These are phyloP conservation scores for Atrina japonica DNA, from an alignment of 2,888 invertebrate species.

Conservation along the genomic window DNA sequence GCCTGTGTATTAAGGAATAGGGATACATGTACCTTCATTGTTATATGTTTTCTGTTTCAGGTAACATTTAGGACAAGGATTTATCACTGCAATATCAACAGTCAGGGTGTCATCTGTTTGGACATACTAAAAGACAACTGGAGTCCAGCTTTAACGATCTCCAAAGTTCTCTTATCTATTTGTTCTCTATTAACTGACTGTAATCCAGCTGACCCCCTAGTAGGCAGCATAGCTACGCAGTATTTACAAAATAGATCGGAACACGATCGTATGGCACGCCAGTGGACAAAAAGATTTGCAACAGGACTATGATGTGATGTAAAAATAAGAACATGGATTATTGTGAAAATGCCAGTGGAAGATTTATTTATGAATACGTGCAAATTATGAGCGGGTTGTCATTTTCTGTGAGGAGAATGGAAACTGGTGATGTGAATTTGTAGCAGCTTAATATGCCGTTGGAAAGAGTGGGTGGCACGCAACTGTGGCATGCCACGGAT, in stretches of 20 bases:
- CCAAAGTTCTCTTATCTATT: conserved; percentile 97
- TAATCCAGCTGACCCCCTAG: conserved; percentile 99
- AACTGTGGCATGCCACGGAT: no score
- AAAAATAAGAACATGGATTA: no score
- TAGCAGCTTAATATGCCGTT: no score
- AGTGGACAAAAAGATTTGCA: conserved; percentile 99
- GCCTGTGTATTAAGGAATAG: no score
- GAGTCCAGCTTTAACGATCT: conserved; percentile 99
- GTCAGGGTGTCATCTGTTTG: conserved; percentile 98
- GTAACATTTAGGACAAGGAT: conserved; percentile 95
- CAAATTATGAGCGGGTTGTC: no score
- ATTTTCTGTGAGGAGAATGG: no score
- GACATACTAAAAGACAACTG: conserved; percentile 99
- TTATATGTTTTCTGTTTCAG: conserved; percentile 76
- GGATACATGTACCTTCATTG: no score
- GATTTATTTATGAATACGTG: no score
- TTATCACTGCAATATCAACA: conserved; percentile 99
- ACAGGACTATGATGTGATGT: conserved; percentile 81
- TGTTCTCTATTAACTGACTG: conserved; percentile 99
- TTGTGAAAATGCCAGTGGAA: no score
- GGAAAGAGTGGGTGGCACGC: no score
- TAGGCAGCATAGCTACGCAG: conserved; percentile 98
- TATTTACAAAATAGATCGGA: conserved; percentile 98
- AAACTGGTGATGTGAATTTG: no score
- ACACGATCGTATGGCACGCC: conserved; percentile 97